Base-by-base conservation (phyloP, 2,888 invertebrate genomes). In the Aspidiotus rigidus region DNA sequence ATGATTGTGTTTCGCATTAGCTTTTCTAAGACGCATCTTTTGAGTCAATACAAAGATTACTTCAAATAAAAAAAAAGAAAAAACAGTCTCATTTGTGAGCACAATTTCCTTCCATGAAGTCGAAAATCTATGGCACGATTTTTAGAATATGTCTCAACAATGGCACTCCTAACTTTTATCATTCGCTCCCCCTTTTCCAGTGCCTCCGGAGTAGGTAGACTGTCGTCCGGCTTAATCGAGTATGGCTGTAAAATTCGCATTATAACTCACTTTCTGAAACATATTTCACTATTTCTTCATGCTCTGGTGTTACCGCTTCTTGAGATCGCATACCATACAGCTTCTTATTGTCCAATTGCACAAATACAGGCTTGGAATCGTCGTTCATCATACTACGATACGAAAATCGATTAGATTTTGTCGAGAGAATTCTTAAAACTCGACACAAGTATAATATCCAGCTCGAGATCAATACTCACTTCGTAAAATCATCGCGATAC, bases 281-380 rank as follows among this genome's bases (percentile, higher is more conserved):
- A 79, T 85, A 93, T 81, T 86, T 86, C 76, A 92, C 88, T 74
- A 92, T 86, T 81, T 91, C 91, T 77, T 91, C 90, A 77, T 93
- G 91, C 76, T 91, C 88, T 69, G 90, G 91, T 71, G 84, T 83
- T 72, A 86, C 83, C 63, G 79, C 80, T 77, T 85, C 84, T 73
- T 84, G 79, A 79, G 83, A 77, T 78, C 81, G 76, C 75, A 82
- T 83, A 79, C 78, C 83, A 79, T 77, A 84, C 76, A 83, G 83
- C 79, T 81, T 82, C 79, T 77, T 80, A 81, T 79, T 82, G 80
- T 78, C 82, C 79, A 82, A 85, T 78, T 83, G 85, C 79, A 90
- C 87, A 79, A 91, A 92, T 74, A 88, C 86, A 74, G 90, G 90
- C 77, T 88, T 89, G 64, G 90, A 89, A 79, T 86, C 86, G 78